Conservation (phyloP, 64 coral and sea anemone genomes). For the Actinia equina region DNA sequence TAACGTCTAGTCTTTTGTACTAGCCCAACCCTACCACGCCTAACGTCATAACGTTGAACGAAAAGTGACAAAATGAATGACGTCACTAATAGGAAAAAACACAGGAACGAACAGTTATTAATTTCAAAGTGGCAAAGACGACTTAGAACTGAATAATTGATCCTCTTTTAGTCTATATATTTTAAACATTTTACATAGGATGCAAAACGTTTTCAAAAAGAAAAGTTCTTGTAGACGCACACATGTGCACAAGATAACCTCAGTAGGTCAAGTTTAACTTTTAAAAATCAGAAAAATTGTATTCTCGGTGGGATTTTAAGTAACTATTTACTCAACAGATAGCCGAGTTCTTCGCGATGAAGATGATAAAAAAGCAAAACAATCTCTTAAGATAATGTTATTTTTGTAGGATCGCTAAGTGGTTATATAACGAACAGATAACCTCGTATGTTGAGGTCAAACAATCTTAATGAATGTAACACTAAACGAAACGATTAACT, state of each 20-base stretch:
- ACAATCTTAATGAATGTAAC: conserved; percentile 1
- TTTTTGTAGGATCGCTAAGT: conserved; percentile 1
- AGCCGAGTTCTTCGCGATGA: not conserved
- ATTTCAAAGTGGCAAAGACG: not conserved
- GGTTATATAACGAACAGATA: conserved; percentile 11
- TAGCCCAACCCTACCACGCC: too few species aligned
- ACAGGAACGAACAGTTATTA: too few species aligned
- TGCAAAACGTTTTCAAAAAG: not conserved
- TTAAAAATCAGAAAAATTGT: not conserved
- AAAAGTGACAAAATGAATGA: too few species aligned
- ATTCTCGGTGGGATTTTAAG: not conserved
- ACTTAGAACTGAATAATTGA: not conserved
- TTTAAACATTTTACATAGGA: not conserved
- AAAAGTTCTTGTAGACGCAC: not conserved
- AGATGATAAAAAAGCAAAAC: conserved; percentile 1
- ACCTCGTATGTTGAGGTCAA: not conserved
- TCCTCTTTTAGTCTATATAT: not conserved
- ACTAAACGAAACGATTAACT: not conserved
- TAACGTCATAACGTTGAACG: not conserved
- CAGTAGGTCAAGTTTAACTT: not conserved
- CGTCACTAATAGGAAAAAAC: too few species aligned
- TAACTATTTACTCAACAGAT: conserved; percentile 12
- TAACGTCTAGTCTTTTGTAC: too few species aligned
- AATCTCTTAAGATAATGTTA: not conserved
- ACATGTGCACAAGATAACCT: not conserved